Percentiles rank a stretch among this genome's conserved stretches.
Conservation (phyloP, 92 coral and sea anemone genomes). For the Bergia puertoricense region DNA sequence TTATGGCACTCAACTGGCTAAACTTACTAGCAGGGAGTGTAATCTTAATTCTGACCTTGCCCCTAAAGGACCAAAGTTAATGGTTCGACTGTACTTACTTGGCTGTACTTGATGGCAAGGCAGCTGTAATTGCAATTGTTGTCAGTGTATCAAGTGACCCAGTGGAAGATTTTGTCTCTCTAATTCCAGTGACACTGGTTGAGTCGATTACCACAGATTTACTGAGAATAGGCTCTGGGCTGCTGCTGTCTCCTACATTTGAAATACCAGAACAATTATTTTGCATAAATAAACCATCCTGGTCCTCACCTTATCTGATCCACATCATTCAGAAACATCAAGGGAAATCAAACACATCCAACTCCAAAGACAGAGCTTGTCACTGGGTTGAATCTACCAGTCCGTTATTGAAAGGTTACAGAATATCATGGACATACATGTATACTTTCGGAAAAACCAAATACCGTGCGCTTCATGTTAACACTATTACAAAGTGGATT, state of each 20-base stretch:
- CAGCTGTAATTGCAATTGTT: conserved; percentile 93
- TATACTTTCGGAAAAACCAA: too few species aligned
- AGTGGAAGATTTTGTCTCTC: conserved; percentile 79
- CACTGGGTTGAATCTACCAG: neutral
- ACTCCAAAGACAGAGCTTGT: neutral
- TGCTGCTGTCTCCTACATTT: conserved; percentile 44
- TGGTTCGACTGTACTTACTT: conserved; percentile 46
- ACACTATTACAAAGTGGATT: too few species aligned
- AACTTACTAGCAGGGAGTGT: conserved; percentile 61
- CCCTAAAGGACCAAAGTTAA: neutral
- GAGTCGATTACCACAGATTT: conserved; percentile 64
- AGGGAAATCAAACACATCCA: neutral
- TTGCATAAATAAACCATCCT: neutral
- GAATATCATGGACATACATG: too few species aligned
- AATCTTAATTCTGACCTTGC: neutral
- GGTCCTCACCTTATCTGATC: neutral
- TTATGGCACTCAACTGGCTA: conserved; percentile 52
- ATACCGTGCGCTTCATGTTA: too few species aligned
- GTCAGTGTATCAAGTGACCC: conserved; percentile 93
- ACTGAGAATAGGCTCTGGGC: conserved; percentile 24
- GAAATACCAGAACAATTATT: neutral
- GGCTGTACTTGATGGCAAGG: conserved; percentile 72
- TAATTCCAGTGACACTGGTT: conserved; percentile 57
- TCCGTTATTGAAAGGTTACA: neutral
- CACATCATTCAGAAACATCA: too few species aligned